Evolutionary conservation across 2,888 invertebrate species (phyloP), one percentile per base, ranked within the genome.

Genomic region (Blastobasis adustella): DNA sequence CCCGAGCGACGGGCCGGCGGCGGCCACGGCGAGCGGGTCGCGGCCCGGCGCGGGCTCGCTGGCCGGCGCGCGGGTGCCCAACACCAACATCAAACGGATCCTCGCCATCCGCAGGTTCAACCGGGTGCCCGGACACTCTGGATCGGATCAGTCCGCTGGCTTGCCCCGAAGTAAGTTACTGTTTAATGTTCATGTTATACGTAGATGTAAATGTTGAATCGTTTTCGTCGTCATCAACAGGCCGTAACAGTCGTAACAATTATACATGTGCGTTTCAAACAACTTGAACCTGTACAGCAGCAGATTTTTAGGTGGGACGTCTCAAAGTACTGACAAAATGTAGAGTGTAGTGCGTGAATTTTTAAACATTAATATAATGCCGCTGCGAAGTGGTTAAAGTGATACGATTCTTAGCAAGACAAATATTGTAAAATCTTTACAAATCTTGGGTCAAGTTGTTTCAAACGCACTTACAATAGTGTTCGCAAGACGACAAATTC

Each of bases 71-170:
- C 23, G 23, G 23, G 23, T 23, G 23, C 43, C 56, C 7, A 47
- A 50, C n/a, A 47, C 60, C 4, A 67, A 74, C 45, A 57, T 75
- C 9, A 65, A 67, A 47, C 69, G 69, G 45, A 62, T 76, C 23
- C 55, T 74, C n/a, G 69, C 73, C 5, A 64, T 76, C 58, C 70
- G 71, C 55, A 70, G 64, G 9, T 53, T 75, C 42, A 64, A 66
- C 1, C 64, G 67, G 43, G 3, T 8, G 9, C 7, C 7, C 9
- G 9, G 7, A 9, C 7, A 2, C 9, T 8, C 9, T 41, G 4
- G 4, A 3, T 41, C 41, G 7, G 41, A 41, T 4, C 4, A 3
- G 1, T 7, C 8, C 9, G 2, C 1, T 8, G 7, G 9, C 41
- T 9, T 41, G 9, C 41, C 41, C 41, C 41, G 7, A 1, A 41